A percentile compares a stretch with the other conserved stretches of the same genome.
Evolutionary conservation across 2,797 vertebrate genomes (phyloP).

Genomic region (Toxotes lorentzi): DNA sequence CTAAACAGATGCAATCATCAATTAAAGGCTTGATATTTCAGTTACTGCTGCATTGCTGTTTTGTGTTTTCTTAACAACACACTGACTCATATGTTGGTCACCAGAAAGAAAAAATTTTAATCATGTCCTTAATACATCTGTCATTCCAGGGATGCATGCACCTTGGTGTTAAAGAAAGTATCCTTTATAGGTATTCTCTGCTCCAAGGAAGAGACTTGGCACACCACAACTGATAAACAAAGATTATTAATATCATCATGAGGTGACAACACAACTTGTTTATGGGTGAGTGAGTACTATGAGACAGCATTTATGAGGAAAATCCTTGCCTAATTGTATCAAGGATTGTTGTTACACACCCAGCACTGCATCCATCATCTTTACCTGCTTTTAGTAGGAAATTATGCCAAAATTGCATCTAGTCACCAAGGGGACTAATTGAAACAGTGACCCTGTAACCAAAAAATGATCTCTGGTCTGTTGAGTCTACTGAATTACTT

Average conservation of each 20-base stretch:
- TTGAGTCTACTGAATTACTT: conserved; percentile 62
- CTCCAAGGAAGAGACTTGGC: conserved; percentile 17
- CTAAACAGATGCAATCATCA: conserved; percentile 19
- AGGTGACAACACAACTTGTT: conserved; percentile 47
- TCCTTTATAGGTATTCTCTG: conserved; percentile 15
- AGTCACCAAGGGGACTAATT: conserved; percentile 65
- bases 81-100: conserved; percentile 6
- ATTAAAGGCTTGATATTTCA: conserved; percentile 6
- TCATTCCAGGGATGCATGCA: neutral
- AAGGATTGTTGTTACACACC: conserved; percentile 38
- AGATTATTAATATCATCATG: conserved; percentile 49
- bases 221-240: conserved; percentile 35
- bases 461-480: conserved; percentile 69
- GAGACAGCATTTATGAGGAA: conserved; percentile 49
- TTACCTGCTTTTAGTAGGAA: conserved; percentile 47
- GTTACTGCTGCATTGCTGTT: neutral
- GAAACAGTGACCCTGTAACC: conserved; percentile 71
- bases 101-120: neutral
- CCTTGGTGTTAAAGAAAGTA: neutral
- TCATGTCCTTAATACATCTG: neutral
- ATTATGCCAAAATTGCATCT: conserved; percentile 53
- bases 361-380: conserved; percentile 48
- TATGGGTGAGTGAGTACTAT: conserved; percentile 39
- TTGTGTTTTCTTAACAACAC: neutral
- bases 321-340: conserved; percentile 51